These are phyloP conservation scores for Drosophila lacteicornis DNA, from an alignment of 1,140 invertebrate species.

Conservation along the genomic window DNA sequence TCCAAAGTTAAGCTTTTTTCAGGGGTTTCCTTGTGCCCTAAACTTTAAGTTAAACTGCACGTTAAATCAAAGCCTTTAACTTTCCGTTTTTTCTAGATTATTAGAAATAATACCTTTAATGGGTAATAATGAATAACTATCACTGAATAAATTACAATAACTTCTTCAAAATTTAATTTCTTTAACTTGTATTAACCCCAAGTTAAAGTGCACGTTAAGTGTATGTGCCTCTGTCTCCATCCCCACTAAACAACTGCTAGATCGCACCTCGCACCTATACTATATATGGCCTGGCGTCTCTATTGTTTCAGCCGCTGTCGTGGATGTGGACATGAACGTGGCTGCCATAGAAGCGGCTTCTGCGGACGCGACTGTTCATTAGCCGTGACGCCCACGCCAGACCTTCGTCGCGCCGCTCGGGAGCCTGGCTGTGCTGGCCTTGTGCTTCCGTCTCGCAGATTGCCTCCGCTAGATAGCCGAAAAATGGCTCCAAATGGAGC, in stretches of 20 bases:
- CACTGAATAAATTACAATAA: not conserved
- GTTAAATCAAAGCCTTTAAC: not conserved
- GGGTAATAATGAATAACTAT: not conserved
- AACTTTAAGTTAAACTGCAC: no score
- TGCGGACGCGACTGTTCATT: slow-evolving; percentile 59
- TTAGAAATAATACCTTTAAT: not conserved
- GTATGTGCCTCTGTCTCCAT: not conserved
- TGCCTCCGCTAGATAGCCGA: slow-evolving; percentile 55
- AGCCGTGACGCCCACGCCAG: slow-evolving; percentile 60
- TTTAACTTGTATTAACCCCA: not conserved
- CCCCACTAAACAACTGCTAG: not conserved
- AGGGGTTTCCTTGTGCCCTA: no score
- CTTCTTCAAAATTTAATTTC: not conserved
- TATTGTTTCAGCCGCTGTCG: slow-evolving; percentile 56
- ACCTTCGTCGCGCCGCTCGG: slow-evolving; percentile 65
- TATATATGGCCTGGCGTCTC: slow-evolving; percentile 39
- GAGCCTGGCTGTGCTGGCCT: slow-evolving; percentile 43
- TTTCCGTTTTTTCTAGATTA: not conserved
- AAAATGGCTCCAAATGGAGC: slow-evolving; percentile 7
- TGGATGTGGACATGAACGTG: not conserved
- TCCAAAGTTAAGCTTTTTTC: not conserved
- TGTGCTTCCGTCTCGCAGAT: slow-evolving; percentile 47
- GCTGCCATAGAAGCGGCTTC: not conserved
- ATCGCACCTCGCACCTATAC: slow-evolving; percentile 24
- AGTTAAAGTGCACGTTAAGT: not conserved